These are phyloP conservation scores for Cosmia trapezina DNA, from an alignment of 2,888 invertebrate species.

Conservation along the genomic window DNA sequence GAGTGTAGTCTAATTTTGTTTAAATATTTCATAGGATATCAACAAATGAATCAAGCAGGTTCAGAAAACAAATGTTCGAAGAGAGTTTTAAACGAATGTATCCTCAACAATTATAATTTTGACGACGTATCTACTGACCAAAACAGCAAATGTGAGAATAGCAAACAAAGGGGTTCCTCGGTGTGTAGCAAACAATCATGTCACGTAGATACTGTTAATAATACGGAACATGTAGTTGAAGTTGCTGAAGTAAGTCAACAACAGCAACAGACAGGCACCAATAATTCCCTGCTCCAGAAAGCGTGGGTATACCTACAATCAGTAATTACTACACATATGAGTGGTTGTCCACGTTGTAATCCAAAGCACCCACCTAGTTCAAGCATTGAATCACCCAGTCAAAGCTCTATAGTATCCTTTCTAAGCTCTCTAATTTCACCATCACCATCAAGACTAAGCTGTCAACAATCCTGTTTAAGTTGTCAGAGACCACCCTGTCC, in stretches of 20 bases:
- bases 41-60: slow-evolving; percentile 24
- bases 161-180: slow-evolving; percentile 8
- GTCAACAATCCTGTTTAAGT: no score
- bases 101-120: slow-evolving; percentile 37
- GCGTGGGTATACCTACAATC: slow-evolving; percentile 29
- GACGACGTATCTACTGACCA: slow-evolving; percentile 32
- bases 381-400: not conserved
- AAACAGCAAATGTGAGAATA: slow-evolving; percentile 22
- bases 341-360: slow-evolving; percentile 35
- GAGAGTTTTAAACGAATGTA: slow-evolving; percentile 29
- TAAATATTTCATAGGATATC: slow-evolving; percentile 38
- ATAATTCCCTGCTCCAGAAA: slow-evolving; percentile 23
- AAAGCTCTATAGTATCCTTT: not conserved
- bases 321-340: slow-evolving; percentile 12
- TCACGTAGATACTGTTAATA: slow-evolving; percentile 1
- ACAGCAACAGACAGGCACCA: slow-evolving; percentile 6
- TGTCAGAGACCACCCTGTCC: not conserved
- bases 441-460: not conserved
- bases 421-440: not conserved
- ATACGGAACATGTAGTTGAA: slow-evolving; percentile 18
- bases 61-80: slow-evolving; percentile 22
- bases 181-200: slow-evolving; percentile 13
- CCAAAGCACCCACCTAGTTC: not conserved
- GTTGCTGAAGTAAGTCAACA: slow-evolving; percentile 3
- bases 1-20: slow-evolving; percentile 33